These are phyloP conservation scores for Hephaestus fuliginosus DNA, from an alignment of 2,797 vertebrate genomes.

Conservation along the genomic window DNA sequence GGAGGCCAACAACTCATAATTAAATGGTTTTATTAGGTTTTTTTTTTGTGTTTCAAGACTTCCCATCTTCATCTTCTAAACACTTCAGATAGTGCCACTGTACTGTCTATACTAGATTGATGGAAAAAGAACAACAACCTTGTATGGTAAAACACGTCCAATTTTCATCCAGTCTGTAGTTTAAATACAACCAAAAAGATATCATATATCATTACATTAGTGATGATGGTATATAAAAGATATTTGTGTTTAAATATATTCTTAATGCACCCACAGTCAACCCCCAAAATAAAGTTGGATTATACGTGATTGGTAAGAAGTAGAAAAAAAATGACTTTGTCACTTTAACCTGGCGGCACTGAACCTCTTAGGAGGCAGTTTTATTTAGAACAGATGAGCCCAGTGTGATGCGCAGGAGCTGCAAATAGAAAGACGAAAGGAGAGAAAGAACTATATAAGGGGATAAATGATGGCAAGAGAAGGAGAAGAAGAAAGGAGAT, in stretches of 20 bases:
- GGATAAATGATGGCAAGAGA: conserved; percentile 52
- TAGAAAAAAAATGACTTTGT: background rate
- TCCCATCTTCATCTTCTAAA: background rate
- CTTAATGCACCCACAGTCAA: background rate
- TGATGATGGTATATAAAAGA: background rate
- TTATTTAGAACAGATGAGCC: conserved; percentile 46
- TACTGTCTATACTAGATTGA: background rate
- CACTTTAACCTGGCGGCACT: background rate
- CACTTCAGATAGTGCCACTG: background rate
- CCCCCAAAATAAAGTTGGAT: background rate
- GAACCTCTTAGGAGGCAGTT: conserved; percentile 21
- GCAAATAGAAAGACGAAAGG: conserved; percentile 18
- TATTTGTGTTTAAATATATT: conserved; percentile 3
- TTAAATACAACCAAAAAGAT: background rate
- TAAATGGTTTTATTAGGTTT: background rate
- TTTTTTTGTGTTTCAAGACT: background rate
- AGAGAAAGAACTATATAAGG: conserved; percentile 30
- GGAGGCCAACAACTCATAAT: background rate
- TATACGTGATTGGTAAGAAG: background rate
- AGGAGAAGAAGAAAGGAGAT: conserved; percentile 55
- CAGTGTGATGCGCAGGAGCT: conserved; percentile 51
- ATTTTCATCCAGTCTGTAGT: background rate
- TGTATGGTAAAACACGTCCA: background rate
- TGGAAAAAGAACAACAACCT: background rate
- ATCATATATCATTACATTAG: background rate